Evolutionary conservation across 2,797 vertebrate species (phyloP).

Genomic region (Tragopan temminckii): DNA sequence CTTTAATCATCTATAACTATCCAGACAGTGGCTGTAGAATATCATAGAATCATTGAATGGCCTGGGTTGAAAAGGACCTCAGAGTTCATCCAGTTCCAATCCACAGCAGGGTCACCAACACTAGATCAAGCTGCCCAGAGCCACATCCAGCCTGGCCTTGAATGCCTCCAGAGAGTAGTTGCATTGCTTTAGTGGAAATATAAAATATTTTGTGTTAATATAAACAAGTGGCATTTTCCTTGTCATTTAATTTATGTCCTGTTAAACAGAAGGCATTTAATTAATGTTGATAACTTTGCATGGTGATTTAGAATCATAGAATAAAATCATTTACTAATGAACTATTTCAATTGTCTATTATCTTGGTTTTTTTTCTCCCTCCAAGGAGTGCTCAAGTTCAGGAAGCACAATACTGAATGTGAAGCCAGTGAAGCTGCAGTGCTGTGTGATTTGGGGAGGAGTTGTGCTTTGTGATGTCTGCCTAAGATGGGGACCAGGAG

Average conservation of each 20-base stretch:
- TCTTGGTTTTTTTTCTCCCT: rapidly evolving
- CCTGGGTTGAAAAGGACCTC: no score
- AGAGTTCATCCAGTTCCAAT: no score
- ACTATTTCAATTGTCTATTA: slow-evolving; percentile 19
- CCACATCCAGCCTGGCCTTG: no score
- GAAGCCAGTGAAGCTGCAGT: background rate
- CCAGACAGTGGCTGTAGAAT: background rate
- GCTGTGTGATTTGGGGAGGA: background rate
- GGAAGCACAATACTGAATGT: background rate
- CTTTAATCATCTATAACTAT: background rate
- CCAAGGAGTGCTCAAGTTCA: background rate
- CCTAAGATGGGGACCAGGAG: background rate
- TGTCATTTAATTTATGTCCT: background rate
- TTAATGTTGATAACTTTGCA: slow-evolving; percentile 5
- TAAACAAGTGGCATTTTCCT: background rate
- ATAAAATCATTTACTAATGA: background rate
- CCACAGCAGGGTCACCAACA: no score
- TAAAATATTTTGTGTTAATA: background rate
- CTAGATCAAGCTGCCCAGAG: no score
- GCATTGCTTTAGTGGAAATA: background rate
- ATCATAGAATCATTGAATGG: no score
- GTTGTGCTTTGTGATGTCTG: background rate
- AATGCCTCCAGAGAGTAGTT: background rate
- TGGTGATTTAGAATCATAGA: background rate
- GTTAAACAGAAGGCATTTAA: background rate